Base-by-base conservation (phyloP, 35 echinoderm and acorn worm species). In the Patiria miniata region DNA sequence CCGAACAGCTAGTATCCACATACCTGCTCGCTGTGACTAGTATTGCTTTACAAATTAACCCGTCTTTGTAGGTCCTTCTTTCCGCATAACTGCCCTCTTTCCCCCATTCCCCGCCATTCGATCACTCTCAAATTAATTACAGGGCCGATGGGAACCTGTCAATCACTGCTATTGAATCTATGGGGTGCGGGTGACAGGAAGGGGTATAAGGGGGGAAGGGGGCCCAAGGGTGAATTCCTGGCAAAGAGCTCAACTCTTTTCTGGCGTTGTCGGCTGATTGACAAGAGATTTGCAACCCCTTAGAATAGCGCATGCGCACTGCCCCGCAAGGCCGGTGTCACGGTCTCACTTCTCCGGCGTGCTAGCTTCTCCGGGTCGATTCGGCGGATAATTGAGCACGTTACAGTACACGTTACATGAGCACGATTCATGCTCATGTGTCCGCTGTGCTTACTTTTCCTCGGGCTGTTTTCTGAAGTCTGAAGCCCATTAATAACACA, bases 91-190 rank as follows among this genome's bases (percentile, higher is more conserved):
- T 87, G 69, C 76, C 85, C 73, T 86, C 84, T 77, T 86, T n/a
- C n/a, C 77, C 38, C 77, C 37, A 78, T 69, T 69, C 77, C 68
- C 53, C 77, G 85, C 78, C 78, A 87, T 87, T 87, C 78, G 85
- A 87, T 87, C 85, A 77, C 85, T 87, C 65, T 87, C 85, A 79
- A 87, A 87, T 87, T 87, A 87, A 87, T 87, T 87, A 87, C 85
- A 79, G 85, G 28, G 68, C 85, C 85, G 50, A 52, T 47, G 85
- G 85, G 85, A n/a, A 52, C 52, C 68, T 79, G 85, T 87, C 85
- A 87, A 87, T 87, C 85, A 87, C 7, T 32, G 65, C 65, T 26
- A 73, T 73, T 30, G 65, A 73, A 73, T 73, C 65, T 73, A 12
- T 73, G 65, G n/a, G 65, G 65, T 73, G 65, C 65, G 26, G 34